Conservation (phyloP, 2,888 invertebrate species). For the Hylaea fasciaria region DNA sequence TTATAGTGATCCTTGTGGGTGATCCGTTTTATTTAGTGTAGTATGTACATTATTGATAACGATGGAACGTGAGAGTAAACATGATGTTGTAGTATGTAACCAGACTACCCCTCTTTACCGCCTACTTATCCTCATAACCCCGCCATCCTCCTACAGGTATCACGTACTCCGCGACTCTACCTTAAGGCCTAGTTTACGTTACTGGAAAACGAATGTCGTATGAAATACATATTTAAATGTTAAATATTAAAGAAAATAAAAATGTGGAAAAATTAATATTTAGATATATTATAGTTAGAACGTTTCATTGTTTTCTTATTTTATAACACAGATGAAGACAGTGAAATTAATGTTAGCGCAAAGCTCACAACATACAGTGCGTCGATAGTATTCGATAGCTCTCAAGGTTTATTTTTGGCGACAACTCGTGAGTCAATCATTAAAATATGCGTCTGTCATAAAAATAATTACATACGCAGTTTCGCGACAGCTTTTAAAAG, state of each 20-base stretch:
- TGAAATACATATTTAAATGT: no score
- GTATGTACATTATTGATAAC: conserved; percentile 16
- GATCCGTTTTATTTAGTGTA: conserved; percentile 31
- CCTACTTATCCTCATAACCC: no score
- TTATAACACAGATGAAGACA: conserved; percentile 11
- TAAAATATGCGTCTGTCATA: conserved; percentile 20
- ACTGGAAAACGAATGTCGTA: no score
- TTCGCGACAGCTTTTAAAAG: conserved; percentile 26
- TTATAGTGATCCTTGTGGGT: conserved; percentile 55
- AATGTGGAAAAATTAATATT: no score
- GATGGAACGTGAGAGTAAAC: conserved; percentile 12
- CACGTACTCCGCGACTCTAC: no score
- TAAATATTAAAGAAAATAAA: no score
- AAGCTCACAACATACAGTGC: conserved; percentile 10
- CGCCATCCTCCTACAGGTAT: no score
- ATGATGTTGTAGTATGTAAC: conserved; percentile 3
- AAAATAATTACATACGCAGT: conserved; percentile 19
- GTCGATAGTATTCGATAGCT: conserved; percentile 15
- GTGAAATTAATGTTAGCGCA: conserved; percentile 7
- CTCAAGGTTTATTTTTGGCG: conserved; percentile 20
- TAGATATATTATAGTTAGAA: no score
- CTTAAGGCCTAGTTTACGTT: no score
- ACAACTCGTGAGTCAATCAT: conserved; percentile 18
- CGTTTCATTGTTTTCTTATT: no score
- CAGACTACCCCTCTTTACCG: no score